A percentile compares a stretch with the other conserved stretches of the same genome.
These are phyloP conservation scores for Tiliqua scincoides DNA, from an alignment of 2,113 vertebrate genomes.

Conservation along the genomic window DNA sequence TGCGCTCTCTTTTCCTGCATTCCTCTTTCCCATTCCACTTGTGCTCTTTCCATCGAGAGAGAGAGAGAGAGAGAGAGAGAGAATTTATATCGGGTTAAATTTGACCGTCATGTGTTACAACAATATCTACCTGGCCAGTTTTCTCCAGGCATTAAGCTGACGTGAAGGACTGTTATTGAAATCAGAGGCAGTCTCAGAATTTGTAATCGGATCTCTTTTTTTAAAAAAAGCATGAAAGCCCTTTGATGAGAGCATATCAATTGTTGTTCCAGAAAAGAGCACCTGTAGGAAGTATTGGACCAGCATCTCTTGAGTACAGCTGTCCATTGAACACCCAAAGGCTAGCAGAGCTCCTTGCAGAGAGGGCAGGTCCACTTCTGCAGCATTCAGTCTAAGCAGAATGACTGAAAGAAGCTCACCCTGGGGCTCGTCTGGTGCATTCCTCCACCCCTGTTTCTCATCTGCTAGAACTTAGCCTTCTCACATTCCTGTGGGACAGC, in stretches of 20 bases:
- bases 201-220: background rate
- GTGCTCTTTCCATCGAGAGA: conserved; percentile 8
- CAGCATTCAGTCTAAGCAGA: background rate
- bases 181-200: conserved; percentile 16
- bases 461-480: too few species aligned
- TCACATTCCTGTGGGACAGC: too few species aligned
- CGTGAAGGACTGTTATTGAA: background rate
- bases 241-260: conserved; percentile 12
- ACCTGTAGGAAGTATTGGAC: background rate
- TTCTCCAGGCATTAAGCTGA: background rate
- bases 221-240: conserved; percentile 13
- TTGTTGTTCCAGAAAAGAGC: background rate
- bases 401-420: too few species aligned
- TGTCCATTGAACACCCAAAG: background rate
- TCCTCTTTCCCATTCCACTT: background rate
- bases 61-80: conserved; percentile 32
- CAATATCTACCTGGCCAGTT: background rate
- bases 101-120: conserved; percentile 34
- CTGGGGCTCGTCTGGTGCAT: too few species aligned
- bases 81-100: conserved; percentile 43
- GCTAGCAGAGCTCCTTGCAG: background rate
- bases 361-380: background rate
- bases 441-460: too few species aligned
- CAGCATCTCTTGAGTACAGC: background rate
- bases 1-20: background rate